Base-by-base conservation (phyloP, 2,113 vertebrate genomes). In the Petromus typicus region DNA sequence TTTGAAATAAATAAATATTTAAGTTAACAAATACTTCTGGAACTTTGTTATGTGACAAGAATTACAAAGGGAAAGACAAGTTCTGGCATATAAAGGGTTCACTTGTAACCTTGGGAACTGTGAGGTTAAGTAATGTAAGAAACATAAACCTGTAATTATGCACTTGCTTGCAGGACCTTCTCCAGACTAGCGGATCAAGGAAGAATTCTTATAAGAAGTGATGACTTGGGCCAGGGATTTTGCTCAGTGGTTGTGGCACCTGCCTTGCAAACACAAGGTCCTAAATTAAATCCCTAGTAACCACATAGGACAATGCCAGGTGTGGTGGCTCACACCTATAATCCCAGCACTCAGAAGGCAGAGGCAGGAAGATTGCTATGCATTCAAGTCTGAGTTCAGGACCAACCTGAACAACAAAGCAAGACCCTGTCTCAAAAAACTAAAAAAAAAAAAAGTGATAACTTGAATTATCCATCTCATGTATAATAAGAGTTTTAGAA, bases 11-110 rank as follows among this genome's bases (percentile, higher is more conserved):
- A 43, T 61, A 34, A 34, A 67, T 56, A 27, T 76, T 76, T 76
- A 76, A 14, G 71, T 89, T 76, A 76, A 82, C 61, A 90, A 84
- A 87, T n/a, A 45, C 78, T 85, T 94, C 78, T 90, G 43, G 82
- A 91, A 4, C 27, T 90, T 57, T 95, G 0, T 85, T 71, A 54
- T 71, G 23, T 57, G 13, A 45, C 83, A 48, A 43, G 43, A 67
- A 91, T 75, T 63, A 57, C 18, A 82, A 86, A 48, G 59, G 78
- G 59, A 91, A 91, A 87, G 61, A 82, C 11, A 89, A 80, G 27
- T 64, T 86, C 43, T 93, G 43, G 27, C 45, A 12, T 37, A 78
- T 73, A 13, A 86, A 48, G 83, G 4, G 32, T 91, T 97, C 32
- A 13, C 89, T 95, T 75, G 73, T 64, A 86, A 81, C 66, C 37